These are phyloP conservation scores for Catotricha subobsoleta DNA, from an alignment of 2,888 invertebrate species.

Conservation along the genomic window DNA sequence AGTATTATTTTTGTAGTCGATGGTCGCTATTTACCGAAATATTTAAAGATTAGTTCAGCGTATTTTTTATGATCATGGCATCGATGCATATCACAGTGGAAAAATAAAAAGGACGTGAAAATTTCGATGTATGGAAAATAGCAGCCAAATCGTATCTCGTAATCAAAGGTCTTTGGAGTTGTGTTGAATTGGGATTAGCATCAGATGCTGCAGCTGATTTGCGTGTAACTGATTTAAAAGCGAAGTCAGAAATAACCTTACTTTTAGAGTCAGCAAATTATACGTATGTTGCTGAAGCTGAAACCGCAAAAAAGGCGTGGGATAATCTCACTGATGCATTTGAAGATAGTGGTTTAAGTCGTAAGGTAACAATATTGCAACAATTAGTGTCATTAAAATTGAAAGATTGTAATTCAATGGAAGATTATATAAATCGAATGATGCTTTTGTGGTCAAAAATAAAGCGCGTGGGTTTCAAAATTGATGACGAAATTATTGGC, in stretches of 20 bases:
- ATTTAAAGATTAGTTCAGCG: too few relatives aligned
- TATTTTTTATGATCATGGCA: too few relatives aligned
- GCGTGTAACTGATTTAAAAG: conserved; percentile 10
- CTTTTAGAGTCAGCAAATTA: conserved; percentile 13
- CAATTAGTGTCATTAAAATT: conserved; percentile 12
- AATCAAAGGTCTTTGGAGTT: conserved; percentile 10
- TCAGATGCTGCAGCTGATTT: conserved; percentile 6
- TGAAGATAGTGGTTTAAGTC: conserved; percentile 12
- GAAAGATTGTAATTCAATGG: conserved; percentile 10
- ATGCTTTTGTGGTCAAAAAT: conserved; percentile 12
- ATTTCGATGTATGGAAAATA: conserved; percentile 18
- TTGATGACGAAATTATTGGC: conserved; percentile 11
- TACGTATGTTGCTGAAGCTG: conserved; percentile 12
- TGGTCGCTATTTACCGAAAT: too few relatives aligned
- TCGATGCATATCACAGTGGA: too few relatives aligned
- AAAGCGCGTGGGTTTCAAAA: conserved; percentile 10
- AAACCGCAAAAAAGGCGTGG: conserved; percentile 13
- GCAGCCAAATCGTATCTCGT: conserved; percentile 12
- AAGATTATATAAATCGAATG: conserved; percentile 13
- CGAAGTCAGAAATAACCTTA: conserved; percentile 13
- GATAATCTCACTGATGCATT: conserved; percentile 10
- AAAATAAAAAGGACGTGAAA: conserved; percentile 10
- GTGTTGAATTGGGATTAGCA: conserved; percentile 1
- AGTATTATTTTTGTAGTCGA: too few relatives aligned
- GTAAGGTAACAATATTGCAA: conserved; percentile 12